Conservation (phyloP, 2,888 invertebrate genomes). For the Lepidonotus clava region DNA sequence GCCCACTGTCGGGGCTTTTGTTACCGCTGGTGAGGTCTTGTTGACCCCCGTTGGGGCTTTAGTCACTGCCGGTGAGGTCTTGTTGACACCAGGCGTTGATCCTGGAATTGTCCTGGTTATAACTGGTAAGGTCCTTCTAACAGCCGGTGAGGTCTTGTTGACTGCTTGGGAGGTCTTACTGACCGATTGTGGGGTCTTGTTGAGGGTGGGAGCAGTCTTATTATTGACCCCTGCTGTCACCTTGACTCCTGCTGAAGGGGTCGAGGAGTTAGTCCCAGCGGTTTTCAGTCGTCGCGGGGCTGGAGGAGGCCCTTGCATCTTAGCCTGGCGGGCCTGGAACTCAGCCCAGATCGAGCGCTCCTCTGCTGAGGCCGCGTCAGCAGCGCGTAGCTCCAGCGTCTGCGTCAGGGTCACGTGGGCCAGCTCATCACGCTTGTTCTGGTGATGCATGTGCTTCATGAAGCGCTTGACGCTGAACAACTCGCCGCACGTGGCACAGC, state of each 20-base stretch:
- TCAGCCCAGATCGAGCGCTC: constrained; percentile 56
- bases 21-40: too few relatives aligned
- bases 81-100: too few relatives aligned
- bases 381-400: constrained; percentile 67
- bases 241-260: neutral
- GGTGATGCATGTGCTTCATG: constrained; percentile 74
- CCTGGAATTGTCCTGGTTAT: too few relatives aligned
- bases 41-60: too few relatives aligned
- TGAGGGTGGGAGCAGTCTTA: too few relatives aligned
- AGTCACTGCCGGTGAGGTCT: too few relatives aligned
- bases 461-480: constrained; percentile 74
- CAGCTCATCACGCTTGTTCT: constrained; percentile 69
- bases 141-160: too few relatives aligned
- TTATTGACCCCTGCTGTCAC: too few relatives aligned
- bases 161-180: too few relatives aligned
- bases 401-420: constrained; percentile 68
- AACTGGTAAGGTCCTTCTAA: too few relatives aligned
- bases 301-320: neutral
- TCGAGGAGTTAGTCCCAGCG: neutral
- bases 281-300: neutral
- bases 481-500: constrained; percentile 75
- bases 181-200: too few relatives aligned
- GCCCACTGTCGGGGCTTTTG: neutral
- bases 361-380: constrained; percentile 64
- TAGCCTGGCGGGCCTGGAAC: constrained; percentile 36